A percentile compares a stretch with the other conserved stretches of the same genome.
These are phyloP conservation scores for Epinephelus fuscoguttatus DNA, from an alignment of 2,113 vertebrate species.

Conservation along the genomic window DNA sequence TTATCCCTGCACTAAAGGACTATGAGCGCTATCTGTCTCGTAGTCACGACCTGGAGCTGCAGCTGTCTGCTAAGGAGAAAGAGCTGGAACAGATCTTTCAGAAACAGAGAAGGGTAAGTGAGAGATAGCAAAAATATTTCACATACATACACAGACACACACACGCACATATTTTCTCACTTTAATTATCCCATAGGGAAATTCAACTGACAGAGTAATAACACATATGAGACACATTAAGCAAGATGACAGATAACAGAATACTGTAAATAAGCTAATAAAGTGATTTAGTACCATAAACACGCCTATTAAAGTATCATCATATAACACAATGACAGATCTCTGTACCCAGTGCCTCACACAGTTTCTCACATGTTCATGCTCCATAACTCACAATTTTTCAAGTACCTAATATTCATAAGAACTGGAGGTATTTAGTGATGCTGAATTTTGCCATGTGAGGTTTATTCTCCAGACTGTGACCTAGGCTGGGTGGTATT, in stretches of 20 bases:
- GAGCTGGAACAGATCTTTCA: constrained; percentile 89
- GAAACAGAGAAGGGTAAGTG: constrained; percentile 89
- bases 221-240: neutral
- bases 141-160: too few species aligned
- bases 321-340: neutral
- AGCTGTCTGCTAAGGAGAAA: constrained; percentile 89
- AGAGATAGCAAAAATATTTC: neutral
- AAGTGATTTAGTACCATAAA: constrained; percentile 8
- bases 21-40: constrained; percentile 87
- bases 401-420: neutral
- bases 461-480: neutral
- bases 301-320: neutral
- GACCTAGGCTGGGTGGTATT: too few species aligned
- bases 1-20: constrained; percentile 82
- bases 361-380: neutral
- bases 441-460: neutral
- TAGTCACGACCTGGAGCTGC: constrained; percentile 88
- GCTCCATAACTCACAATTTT: neutral
- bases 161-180: neutral
- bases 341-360: neutral
- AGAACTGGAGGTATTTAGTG: neutral
- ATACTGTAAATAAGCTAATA: constrained; percentile 1
- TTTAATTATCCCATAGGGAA: neutral
- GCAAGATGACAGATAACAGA: constrained; percentile 5
- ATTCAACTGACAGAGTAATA: neutral